phyloP scores from a whole-genome alignment of 1,140 invertebrate species.

The Pomacea maculata region DNA sequence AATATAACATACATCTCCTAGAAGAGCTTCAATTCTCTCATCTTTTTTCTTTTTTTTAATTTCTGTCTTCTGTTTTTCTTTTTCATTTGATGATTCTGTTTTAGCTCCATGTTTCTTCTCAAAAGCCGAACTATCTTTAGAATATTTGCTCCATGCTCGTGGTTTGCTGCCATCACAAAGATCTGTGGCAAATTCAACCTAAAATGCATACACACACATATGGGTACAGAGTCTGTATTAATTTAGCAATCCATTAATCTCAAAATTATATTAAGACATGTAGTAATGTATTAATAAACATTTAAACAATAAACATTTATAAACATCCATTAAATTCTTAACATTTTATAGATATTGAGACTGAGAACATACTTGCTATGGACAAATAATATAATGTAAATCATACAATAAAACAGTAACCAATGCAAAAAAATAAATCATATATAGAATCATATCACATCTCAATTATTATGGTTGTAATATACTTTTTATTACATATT shows the following conservation, averaged over 20 bases:
- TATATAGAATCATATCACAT: no score
- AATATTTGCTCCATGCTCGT: slow-evolving; percentile 81
- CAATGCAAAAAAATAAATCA: no score
- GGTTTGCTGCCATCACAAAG: slow-evolving; percentile 85
- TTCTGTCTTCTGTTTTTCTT: slow-evolving; percentile 1
- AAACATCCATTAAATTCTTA: no score
- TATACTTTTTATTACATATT: background rate
- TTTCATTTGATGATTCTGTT: slow-evolving; percentile 3
- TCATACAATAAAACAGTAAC: no score
- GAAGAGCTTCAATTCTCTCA: slow-evolving; percentile 40
- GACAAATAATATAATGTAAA: no score
- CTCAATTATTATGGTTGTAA: no score
- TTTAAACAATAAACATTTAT: no score
- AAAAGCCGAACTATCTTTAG: slow-evolving; percentile 22
- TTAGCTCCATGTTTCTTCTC: background rate
- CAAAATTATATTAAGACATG: no score
- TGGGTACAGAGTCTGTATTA: background rate
- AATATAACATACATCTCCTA: slow-evolving; percentile 46
- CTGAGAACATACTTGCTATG: no score
- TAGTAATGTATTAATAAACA: no score
- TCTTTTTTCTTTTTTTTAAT: slow-evolving; percentile 42
- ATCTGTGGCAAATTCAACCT: slow-evolving; percentile 70
- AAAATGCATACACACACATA: background rate
- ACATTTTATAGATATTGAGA: no score
- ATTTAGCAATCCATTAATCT: no score